A percentile compares a stretch with the other conserved stretches of the same genome.
Conservation (phyloP, 1,140 invertebrate species). For the Neocloeon triangulifer region DNA sequence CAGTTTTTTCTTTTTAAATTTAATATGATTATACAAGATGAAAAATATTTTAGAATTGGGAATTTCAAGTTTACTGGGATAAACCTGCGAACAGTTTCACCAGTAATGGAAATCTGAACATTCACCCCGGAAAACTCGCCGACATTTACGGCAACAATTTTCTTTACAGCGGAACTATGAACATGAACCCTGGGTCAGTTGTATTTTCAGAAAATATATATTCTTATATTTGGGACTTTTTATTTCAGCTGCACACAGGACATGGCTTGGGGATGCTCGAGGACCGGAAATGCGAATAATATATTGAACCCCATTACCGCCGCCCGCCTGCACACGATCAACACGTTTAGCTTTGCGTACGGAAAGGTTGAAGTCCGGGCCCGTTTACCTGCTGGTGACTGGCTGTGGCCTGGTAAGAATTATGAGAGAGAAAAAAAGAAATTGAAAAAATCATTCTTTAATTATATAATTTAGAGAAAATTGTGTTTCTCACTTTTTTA, state of each 20-base stretch:
- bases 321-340: conserved; percentile 36
- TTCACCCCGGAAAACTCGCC: conserved; percentile 32
- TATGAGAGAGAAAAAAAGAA: too few relatives aligned
- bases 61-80: conserved; percentile 44
- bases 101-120: conserved; percentile 27
- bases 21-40: background rate
- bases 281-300: background rate
- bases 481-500: too few relatives aligned
- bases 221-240: too few relatives aligned
- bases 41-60: conserved; percentile 29
- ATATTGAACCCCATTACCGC: conserved; percentile 43
- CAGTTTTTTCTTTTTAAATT: conserved; percentile 14
- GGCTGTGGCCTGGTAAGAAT: conserved; percentile 59
- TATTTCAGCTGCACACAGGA: conserved; percentile 2
- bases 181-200: conserved; percentile 30
- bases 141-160: conserved; percentile 30
- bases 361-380: conserved; percentile 52
- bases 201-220: too few relatives aligned
- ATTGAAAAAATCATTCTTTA: too few relatives aligned
- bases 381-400: conserved; percentile 50
- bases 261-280: background rate
- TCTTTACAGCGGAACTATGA: conserved; percentile 24
- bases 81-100: conserved; percentile 28
- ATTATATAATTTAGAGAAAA: too few relatives aligned
- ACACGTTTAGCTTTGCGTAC: conserved; percentile 42